Evolutionary conservation across 1,140 invertebrate species (phyloP).

Genomic region (Holcopasites calliopsidis): DNA sequence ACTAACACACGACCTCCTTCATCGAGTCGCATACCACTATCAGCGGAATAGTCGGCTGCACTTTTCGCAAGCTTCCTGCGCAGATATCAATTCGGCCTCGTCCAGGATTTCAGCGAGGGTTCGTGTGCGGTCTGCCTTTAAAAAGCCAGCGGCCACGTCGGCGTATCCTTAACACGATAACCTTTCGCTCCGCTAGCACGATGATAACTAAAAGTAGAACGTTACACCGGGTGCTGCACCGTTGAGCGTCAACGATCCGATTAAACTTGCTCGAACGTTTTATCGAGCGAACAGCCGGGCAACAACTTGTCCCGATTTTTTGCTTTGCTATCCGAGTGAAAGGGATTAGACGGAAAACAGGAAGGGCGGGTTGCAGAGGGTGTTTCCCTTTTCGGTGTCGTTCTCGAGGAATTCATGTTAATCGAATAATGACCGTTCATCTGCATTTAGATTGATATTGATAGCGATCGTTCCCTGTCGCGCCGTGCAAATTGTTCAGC

Average conservation of each 20-base stretch:
- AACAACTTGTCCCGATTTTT: constrained; percentile 3
- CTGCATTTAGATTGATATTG: constrained; percentile 32
- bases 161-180: constrained; percentile 31
- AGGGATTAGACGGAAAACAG: too few species aligned
- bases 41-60: constrained; percentile 6
- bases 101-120: neutral
- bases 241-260: constrained; percentile 16
- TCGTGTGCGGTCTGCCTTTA: neutral
- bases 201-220: constrained; percentile 34
- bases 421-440: constrained; percentile 16
- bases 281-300: neutral
- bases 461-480: neutral
- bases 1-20: too few species aligned
- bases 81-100: constrained; percentile 7
- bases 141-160: neutral
- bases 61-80: constrained; percentile 4
- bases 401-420: too few species aligned
- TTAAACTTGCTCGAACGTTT: constrained; percentile 15
- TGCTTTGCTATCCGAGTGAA: too few species aligned
- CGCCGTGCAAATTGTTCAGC: constrained; percentile 9
- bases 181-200: neutral
- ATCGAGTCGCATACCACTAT: too few species aligned
- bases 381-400: too few species aligned
- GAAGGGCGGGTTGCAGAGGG: too few species aligned
- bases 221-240: constrained; percentile 8